Conservation (phyloP, 1,140 invertebrate species). For the Ceratina australensis region DNA sequence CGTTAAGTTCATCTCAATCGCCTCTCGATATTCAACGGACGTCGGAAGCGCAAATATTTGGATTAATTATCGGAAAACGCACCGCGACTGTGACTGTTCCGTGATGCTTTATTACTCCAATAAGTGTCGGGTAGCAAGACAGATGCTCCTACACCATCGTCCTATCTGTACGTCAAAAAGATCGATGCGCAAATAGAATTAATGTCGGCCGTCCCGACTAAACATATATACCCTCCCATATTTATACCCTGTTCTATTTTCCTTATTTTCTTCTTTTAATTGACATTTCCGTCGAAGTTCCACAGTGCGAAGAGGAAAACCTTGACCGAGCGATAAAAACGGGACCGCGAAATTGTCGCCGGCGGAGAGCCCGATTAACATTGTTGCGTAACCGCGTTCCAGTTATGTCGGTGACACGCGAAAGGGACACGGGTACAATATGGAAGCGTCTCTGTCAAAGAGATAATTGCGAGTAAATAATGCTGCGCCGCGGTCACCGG, state of each 20-base stretch:
- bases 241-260: no score
- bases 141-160: no score
- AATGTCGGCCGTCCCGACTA: no score
- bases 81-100: no score
- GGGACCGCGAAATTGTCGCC: neutral
- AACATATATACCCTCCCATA: no score
- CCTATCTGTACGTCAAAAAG: no score
- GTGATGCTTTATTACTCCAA: no score
- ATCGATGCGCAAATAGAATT: no score
- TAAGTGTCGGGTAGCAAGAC: no score
- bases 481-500: conserved; percentile 20
- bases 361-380: conserved; percentile 21
- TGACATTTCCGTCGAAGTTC: no score
- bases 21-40: neutral
- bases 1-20: conserved; percentile 7
- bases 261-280: neutral
- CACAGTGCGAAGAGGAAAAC: no score
- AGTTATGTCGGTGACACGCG: conserved; percentile 18
- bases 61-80: neutral
- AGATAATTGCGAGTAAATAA: conserved; percentile 49
- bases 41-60: neutral
- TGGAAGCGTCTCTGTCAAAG: conserved; percentile 35
- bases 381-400: neutral
- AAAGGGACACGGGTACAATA: neutral
- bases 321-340: neutral